Evolutionary conservation across 2,797 vertebrate species (phyloP).

Genomic region (Babyrousa celebensis): DNA sequence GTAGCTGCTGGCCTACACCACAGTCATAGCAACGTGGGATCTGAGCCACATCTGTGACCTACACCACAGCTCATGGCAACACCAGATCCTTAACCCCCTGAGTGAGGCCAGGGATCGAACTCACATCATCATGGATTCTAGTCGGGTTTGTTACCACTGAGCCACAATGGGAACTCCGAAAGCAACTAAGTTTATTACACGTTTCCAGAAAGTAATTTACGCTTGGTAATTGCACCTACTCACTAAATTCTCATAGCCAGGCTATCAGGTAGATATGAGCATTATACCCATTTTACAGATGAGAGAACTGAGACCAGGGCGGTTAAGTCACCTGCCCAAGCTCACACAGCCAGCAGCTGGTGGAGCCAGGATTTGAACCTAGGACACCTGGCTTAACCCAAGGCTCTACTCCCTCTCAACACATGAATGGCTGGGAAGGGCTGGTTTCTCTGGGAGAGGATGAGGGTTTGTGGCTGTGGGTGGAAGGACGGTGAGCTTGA

Average conservation of each 20-base stretch:
- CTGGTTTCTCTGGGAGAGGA: background rate
- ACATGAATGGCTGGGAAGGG: background rate
- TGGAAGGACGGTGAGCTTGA: background rate
- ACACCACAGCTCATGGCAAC: no score
- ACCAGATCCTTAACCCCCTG: no score
- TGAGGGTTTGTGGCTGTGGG: no score
- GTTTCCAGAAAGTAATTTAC: background rate
- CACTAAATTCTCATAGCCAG: conserved; percentile 38
- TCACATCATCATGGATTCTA: background rate
- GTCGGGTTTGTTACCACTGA: background rate
- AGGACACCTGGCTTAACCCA: background rate
- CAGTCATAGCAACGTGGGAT: no score
- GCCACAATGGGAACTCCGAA: background rate
- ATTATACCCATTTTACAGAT: conserved; percentile 36
- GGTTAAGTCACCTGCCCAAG: background rate
- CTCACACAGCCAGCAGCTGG: background rate
- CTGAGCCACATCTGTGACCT: no score
- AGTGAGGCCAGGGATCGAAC: background rate
- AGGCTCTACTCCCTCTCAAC: background rate
- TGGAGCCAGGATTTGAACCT: background rate
- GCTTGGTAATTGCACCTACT: background rate
- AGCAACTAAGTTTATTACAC: background rate
- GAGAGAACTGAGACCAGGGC: conserved; percentile 32
- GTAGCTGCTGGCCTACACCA: no score
- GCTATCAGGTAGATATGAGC: background rate